Evolutionary conservation across 2,113 vertebrate species (phyloP).

Genomic region (Megaceryle maxima): DNA sequence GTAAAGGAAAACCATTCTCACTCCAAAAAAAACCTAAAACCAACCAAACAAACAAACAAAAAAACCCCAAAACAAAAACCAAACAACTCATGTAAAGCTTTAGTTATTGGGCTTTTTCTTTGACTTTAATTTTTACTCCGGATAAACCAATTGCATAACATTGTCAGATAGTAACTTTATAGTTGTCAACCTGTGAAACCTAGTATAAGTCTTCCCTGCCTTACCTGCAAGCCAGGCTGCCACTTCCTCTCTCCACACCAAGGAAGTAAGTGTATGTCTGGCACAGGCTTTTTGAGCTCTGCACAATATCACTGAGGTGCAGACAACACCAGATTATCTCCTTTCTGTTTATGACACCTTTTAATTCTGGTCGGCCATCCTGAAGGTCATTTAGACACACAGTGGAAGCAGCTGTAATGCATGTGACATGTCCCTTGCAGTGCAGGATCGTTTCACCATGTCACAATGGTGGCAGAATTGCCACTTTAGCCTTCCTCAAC

Average conservation of each 20-base stretch:
- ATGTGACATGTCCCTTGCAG: neutral
- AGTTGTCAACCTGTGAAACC: neutral
- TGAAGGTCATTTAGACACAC: neutral
- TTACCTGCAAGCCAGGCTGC: neutral
- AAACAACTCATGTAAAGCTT: neutral
- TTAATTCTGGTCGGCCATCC: neutral
- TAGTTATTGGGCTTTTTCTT: neutral
- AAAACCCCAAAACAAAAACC: too few species aligned
- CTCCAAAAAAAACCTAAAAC: neutral
- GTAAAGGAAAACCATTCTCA: neutral
- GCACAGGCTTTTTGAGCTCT: neutral
- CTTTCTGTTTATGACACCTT: fast-evolving
- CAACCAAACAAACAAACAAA: neutral
- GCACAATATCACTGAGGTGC: neutral
- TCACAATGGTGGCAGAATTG: neutral
- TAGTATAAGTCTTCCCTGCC: neutral
- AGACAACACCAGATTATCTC: neutral
- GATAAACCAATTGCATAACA: neutral
- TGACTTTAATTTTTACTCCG: neutral
- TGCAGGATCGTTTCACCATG: neutral
- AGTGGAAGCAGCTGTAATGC: neutral
- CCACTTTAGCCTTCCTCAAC: neutral
- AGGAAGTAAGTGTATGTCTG: neutral
- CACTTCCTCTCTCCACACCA: neutral
- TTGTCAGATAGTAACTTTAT: neutral